Base-by-base conservation (phyloP, 2,113 vertebrate species). In the Forbesichthys agassizii region DNA sequence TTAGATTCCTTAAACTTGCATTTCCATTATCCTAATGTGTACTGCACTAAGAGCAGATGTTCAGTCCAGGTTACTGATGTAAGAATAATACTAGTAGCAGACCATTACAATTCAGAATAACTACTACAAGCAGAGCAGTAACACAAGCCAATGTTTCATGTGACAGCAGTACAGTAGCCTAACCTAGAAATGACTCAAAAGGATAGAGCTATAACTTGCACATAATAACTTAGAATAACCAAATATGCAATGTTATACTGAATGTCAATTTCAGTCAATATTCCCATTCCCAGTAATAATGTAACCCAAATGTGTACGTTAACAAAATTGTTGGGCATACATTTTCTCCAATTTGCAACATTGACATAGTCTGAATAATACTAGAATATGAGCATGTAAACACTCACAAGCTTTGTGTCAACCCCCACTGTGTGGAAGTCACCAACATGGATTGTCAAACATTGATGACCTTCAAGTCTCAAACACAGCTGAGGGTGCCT, bases 11-110 rank as follows among this genome's bases (percentile, higher is more conserved):
- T 75, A 11, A 57, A 71, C 80, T 83, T 81, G 73, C 49, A 61
- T 73, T 71, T 63, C 77, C 64, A 86, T 89, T 87, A 86, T 48
- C 27, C 73, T 82, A 88, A 88, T 81, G 76, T 80, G 54, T 68
- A 18, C 73, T 55, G 71, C 61, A 58, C 61, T 58, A 20, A 72
- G 69, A 79, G 48, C 48, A 11, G n/a, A 64, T 55, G 74, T 83
- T 75, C 73, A 66, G 81, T 75, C 61, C 33, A 1, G 73, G 79
- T 72, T 77, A 71, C 78, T 77, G 66, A 52, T 53, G 68, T 55
- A 52, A 72, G 60, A 9, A 14, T 42, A 10, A 59, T 64, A 66
- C 55, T 5, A 66, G 54, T 52, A 42, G 1, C 16, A 70, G 66
- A 54, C 71, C 10, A 42, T 6, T 42, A 42, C 5, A 42, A 42